These are phyloP conservation scores for Gallinago paraguaiae DNA, from an alignment of 2,113 vertebrate species.

Conservation along the genomic window DNA sequence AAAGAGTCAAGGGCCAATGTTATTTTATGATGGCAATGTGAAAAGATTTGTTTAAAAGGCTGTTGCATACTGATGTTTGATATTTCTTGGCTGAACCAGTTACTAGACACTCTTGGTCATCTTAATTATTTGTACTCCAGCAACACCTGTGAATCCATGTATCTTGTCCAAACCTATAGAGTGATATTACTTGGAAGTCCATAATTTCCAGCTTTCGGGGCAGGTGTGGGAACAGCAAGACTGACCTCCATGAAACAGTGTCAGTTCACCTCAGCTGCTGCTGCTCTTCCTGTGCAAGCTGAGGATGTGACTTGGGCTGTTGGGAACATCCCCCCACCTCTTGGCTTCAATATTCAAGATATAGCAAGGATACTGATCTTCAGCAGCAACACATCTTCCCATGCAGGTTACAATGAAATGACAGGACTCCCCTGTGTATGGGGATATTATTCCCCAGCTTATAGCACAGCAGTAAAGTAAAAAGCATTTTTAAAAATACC, in stretches of 20 bases:
- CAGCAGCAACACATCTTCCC: not conserved
- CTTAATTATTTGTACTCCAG: not conserved
- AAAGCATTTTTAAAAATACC: not conserved
- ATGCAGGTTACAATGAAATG: not conserved
- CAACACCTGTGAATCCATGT: not conserved
- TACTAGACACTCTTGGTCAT: not conserved
- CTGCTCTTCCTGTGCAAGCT: not conserved
- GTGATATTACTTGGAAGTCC: not conserved
- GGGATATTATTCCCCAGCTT: not conserved
- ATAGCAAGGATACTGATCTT: not conserved
- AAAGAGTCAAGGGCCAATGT: not conserved
- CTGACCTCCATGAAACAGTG: not conserved
- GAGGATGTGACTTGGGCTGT: not conserved
- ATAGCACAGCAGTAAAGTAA: not conserved
- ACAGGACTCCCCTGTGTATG: not conserved
- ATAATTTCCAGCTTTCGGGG: not conserved
- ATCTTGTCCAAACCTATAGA: not conserved
- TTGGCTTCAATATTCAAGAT: not conserved
- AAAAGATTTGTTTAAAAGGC: not conserved
- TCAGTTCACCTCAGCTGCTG: not conserved
- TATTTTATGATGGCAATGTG: not conserved
- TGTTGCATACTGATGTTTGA: not conserved
- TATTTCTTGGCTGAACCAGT: not conserved
- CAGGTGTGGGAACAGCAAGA: not conserved
- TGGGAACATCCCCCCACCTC: not conserved